Evolutionary conservation across 2,113 vertebrate genomes (phyloP).

Genomic region (Engystomops pustulosus): DNA sequence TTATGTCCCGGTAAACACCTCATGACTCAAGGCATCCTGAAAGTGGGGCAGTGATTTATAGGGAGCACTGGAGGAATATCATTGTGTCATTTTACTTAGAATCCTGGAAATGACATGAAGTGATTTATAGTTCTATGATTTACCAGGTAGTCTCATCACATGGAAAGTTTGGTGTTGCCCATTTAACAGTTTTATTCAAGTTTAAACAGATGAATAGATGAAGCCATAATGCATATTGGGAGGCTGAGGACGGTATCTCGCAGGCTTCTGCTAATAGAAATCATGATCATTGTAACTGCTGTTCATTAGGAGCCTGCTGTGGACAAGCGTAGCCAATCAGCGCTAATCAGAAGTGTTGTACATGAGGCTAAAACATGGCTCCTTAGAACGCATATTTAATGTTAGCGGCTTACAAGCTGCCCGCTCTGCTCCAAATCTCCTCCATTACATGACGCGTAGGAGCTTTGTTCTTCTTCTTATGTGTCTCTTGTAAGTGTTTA

Average conservation of each 20-base stretch:
- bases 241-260: not conserved
- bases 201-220: not conserved
- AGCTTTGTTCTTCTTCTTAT: not conserved
- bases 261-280: constrained; percentile 4
- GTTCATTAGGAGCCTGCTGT: constrained; percentile 11
- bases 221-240: not conserved
- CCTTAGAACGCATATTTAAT: constrained; percentile 12
- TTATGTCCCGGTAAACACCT: too few relatives aligned
- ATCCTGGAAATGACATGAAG: too few relatives aligned
- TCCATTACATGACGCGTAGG: not conserved
- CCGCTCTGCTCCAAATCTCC: constrained; percentile 6
- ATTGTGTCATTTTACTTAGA: too few relatives aligned
- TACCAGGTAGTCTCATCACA: not conserved
- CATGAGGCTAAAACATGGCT: constrained; percentile 11
- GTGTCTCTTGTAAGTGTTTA: constrained; percentile 1
- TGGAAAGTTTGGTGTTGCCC: not conserved
- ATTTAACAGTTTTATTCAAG: not conserved
- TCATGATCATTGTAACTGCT: constrained; percentile 12
- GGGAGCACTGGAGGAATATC: too few relatives aligned
- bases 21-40: too few relatives aligned
- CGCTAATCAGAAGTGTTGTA: constrained; percentile 9
- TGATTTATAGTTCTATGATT: too few relatives aligned
- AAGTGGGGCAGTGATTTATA: too few relatives aligned
- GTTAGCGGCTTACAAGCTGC: not conserved
- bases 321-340: constrained; percentile 29